A percentile compares a stretch with the other conserved stretches of the same genome.
Evolutionary conservation across 2,888 invertebrate genomes (phyloP).

Genomic region (Leptinotarsa tumamoca): DNA sequence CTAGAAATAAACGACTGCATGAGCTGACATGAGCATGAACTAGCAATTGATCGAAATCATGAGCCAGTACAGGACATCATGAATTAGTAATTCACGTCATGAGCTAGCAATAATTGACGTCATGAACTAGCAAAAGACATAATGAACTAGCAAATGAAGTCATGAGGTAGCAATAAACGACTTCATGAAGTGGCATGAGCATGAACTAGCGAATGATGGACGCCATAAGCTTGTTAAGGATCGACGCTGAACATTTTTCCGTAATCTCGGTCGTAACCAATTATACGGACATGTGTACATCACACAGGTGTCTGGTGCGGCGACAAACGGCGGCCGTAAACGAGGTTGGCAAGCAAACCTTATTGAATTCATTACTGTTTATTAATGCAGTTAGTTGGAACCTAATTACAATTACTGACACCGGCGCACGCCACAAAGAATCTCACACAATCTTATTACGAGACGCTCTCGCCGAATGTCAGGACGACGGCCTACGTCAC

Average conservation of each 20-base stretch:
- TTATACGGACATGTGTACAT: background rate
- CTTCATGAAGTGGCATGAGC: too few species aligned
- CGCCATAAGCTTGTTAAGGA: too few species aligned
- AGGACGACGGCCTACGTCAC: background rate
- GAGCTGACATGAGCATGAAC: too few species aligned
- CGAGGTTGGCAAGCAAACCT: slow-evolving; percentile 58
- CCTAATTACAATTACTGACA: slow-evolving; percentile 65
- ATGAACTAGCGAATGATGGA: too few species aligned
- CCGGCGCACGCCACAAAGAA: slow-evolving; percentile 57
- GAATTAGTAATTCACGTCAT: too few species aligned
- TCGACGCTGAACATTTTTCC: background rate
- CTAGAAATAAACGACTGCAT: too few species aligned
- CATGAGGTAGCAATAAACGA: too few species aligned
- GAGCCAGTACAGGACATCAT: too few species aligned
- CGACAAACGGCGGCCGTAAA: slow-evolving; percentile 52
- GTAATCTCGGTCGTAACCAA: background rate
- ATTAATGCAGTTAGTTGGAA: slow-evolving; percentile 67
- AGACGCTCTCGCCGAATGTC: slow-evolving; percentile 30
- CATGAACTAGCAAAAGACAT: too few species aligned
- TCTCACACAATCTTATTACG: slow-evolving; percentile 58
- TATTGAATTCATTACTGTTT: slow-evolving; percentile 64
- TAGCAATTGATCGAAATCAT: too few species aligned
- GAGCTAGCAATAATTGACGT: too few species aligned
- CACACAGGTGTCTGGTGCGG: slow-evolving; percentile 49
- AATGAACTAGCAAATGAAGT: too few species aligned